Percentiles rank a stretch among this genome's conserved stretches.
These are phyloP conservation scores for Scarus forsteni DNA, from an alignment of 2,797 vertebrate genomes.

Conservation along the genomic window DNA sequence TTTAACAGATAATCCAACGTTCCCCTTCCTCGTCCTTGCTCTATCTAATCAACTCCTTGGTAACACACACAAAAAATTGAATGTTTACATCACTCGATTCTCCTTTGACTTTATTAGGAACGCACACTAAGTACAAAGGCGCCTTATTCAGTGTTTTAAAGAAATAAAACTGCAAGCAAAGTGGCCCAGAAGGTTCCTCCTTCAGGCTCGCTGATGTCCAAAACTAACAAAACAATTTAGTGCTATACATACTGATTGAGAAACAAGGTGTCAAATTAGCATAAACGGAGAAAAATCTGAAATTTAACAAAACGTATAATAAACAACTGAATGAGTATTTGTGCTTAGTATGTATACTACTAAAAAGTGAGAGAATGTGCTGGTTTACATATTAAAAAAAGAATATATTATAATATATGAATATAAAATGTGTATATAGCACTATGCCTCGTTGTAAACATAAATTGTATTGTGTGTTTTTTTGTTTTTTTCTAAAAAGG, in stretches of 20 bases:
- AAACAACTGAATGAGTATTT: constrained; percentile 80
- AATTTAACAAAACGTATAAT: constrained; percentile 41
- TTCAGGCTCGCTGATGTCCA: constrained; percentile 66
- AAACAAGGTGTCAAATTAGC: constrained; percentile 47
- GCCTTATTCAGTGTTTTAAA: constrained; percentile 83
- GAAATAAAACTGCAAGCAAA: constrained; percentile 49
- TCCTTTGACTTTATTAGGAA: constrained; percentile 84
- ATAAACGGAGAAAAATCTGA: background rate
- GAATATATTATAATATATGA: constrained; percentile 77
- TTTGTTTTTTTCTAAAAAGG: constrained; percentile 43
- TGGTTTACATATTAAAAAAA: constrained; percentile 88
- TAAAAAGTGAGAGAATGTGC: constrained; percentile 87
- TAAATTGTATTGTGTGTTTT: constrained; percentile 76
- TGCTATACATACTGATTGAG: constrained; percentile 77
- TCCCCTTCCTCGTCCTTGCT: constrained; percentile 39
- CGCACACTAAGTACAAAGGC: constrained; percentile 86
- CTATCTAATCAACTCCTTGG: constrained; percentile 77
- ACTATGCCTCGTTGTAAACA: constrained; percentile 87
- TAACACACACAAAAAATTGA: constrained; percentile 84
- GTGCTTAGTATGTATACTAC: constrained; percentile 86
- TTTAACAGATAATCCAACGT: constrained; percentile 45
- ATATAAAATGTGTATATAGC: constrained; percentile 88
- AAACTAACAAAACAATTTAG: constrained; percentile 70
- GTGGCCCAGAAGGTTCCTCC: constrained; percentile 51
- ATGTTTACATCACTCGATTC: constrained; percentile 90